These are phyloP conservation scores for Tetheella fluctuosa DNA, from an alignment of 2,888 invertebrate genomes.

Conservation along the genomic window DNA sequence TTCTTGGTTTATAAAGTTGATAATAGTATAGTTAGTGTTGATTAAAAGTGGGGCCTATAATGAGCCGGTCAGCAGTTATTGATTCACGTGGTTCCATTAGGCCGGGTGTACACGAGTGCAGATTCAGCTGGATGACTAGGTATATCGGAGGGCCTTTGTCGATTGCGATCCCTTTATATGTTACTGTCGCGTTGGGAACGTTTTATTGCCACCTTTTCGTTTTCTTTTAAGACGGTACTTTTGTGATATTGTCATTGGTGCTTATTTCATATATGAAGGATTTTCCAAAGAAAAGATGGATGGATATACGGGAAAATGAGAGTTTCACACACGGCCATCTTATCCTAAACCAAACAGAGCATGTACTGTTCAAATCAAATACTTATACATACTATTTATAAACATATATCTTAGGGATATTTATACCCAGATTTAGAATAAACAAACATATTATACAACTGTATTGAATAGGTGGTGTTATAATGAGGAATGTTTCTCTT, in stretches of 20 bases:
- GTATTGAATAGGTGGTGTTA: no score
- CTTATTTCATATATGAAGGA: neutral
- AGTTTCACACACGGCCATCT: no score
- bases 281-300: neutral
- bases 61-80: conserved; percentile 82
- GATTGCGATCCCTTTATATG: conserved; percentile 38
- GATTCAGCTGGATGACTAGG: conserved; percentile 43
- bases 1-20: conserved; percentile 30
- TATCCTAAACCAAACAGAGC: no score
- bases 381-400: no score
- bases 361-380: no score
- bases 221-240: neutral
- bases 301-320: neutral
- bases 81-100: conserved; percentile 75
- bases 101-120: conserved; percentile 46
- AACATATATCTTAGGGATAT: no score
- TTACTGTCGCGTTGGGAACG: conserved; percentile 28
- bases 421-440: no score
- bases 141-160: conserved; percentile 23
- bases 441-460: no score
- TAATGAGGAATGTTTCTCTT: no score
- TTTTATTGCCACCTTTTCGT: conserved; percentile 27
- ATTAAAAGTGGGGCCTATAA: conserved; percentile 76
- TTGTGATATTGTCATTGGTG: neutral
- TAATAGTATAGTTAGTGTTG: conserved; percentile 45